Evolutionary conservation across 2,888 invertebrate genomes (phyloP).

Genomic region (Pelosia muscerda): DNA sequence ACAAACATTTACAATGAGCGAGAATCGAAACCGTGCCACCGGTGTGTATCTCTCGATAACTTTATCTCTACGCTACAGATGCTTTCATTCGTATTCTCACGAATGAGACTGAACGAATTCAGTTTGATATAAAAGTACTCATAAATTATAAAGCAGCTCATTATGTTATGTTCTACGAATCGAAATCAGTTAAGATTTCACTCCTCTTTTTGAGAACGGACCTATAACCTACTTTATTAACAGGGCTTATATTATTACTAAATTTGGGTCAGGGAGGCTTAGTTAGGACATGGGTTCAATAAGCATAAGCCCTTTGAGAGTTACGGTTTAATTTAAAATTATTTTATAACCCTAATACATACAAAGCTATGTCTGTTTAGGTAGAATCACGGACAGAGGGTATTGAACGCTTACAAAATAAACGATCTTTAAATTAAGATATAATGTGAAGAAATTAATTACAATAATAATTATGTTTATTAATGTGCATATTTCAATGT

Average conservation of each 20-base stretch:
- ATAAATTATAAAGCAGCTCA: background rate
- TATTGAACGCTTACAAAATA: background rate
- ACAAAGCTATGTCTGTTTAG: constrained; percentile 1
- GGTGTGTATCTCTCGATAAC: no score
- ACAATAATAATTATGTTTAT: no score
- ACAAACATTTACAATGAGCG: no score
- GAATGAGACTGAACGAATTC: no score
- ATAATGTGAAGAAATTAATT: no score
- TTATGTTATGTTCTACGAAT: background rate
- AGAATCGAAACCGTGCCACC: no score
- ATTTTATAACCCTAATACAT: background rate
- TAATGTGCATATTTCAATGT: no score
- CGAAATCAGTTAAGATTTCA: background rate
- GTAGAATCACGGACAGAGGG: background rate
- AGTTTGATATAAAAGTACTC: no score
- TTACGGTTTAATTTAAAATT: background rate
- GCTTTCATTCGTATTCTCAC: no score
- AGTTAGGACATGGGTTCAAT: constrained; percentile 2
- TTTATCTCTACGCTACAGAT: no score
- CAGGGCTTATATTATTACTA: background rate
- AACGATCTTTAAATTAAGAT: background rate
- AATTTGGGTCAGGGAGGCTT: background rate
- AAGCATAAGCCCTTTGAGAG: background rate
- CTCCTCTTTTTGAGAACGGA: background rate
- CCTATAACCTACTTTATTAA: background rate